phyloP scores from a whole-genome alignment of 1,140 invertebrate species.

The Euura saliciscinereae region DNA sequence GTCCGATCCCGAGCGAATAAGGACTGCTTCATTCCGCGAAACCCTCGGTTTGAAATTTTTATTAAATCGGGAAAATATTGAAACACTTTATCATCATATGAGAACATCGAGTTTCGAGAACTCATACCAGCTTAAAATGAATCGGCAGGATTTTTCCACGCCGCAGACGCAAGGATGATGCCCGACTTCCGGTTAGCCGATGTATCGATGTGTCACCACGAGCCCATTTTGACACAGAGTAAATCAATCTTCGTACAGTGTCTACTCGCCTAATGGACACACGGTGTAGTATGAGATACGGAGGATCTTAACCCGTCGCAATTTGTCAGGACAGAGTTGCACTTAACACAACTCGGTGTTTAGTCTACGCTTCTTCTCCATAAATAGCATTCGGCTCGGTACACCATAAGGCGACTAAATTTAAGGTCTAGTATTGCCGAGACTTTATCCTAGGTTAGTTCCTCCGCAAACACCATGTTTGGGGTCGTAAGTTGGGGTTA shows the following conservation, averaged over 20 bases:
- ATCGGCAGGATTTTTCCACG: too few species aligned
- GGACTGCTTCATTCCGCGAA: too few species aligned
- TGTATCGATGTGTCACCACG: too few species aligned
- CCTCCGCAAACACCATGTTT: neutral
- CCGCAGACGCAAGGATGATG: too few species aligned
- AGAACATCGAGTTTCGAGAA: too few species aligned
- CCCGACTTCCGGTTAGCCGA: too few species aligned
- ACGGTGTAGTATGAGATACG: neutral
- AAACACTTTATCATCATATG: too few species aligned
- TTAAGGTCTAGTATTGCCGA: neutral
- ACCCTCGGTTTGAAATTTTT: too few species aligned
- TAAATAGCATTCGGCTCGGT: neutral
- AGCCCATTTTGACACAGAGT: neutral
- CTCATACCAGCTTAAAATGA: too few species aligned
- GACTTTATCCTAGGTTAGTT: neutral
- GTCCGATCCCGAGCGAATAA: too few species aligned
- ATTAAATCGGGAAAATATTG: too few species aligned
- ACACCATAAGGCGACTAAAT: neutral
- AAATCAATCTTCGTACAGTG: neutral
- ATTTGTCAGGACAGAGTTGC: slow-evolving; percentile 2
- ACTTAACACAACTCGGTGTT: neutral
- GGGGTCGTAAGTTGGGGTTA: neutral
- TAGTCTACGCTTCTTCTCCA: neutral
- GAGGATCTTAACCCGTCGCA: neutral
- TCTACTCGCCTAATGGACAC: neutral